Percentiles rank a stretch among this genome's conserved stretches.
Conservation (phyloP, 2,113 vertebrate genomes). For the Lonchura striata region DNA sequence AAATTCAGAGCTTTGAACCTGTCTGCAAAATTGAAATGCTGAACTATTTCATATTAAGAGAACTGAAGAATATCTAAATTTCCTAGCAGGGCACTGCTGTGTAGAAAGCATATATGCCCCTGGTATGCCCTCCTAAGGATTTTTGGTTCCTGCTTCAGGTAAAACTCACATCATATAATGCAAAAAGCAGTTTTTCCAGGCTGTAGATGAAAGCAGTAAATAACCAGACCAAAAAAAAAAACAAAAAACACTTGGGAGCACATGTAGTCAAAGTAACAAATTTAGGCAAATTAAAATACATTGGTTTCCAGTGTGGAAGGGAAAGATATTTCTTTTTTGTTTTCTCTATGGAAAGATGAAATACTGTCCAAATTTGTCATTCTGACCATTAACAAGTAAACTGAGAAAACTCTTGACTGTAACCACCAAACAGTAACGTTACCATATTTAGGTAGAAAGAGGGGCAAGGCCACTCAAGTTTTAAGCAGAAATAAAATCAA, state of each 20-base stretch:
- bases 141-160: background rate
- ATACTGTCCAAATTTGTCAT: background rate
- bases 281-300: background rate
- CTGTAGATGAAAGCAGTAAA: background rate
- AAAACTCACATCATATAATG: background rate
- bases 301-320: background rate
- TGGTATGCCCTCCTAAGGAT: background rate
- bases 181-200: background rate
- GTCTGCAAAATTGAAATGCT: background rate
- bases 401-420: background rate
- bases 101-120: background rate
- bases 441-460: background rate
- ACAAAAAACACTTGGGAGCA: background rate
- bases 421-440: background rate
- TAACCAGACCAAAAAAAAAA: background rate
- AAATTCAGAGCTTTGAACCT: background rate
- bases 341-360: background rate
- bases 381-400: background rate
- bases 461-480: background rate
- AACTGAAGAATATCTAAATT: background rate
- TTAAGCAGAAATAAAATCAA: background rate
- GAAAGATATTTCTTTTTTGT: background rate
- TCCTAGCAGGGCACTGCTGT: background rate
- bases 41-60: background rate
- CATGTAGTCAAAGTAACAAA: background rate